A percentile compares a stretch with the other conserved stretches of the same genome.
Evolutionary conservation across 2,797 vertebrate species (phyloP).

Genomic region (Pangasius macronema): DNA sequence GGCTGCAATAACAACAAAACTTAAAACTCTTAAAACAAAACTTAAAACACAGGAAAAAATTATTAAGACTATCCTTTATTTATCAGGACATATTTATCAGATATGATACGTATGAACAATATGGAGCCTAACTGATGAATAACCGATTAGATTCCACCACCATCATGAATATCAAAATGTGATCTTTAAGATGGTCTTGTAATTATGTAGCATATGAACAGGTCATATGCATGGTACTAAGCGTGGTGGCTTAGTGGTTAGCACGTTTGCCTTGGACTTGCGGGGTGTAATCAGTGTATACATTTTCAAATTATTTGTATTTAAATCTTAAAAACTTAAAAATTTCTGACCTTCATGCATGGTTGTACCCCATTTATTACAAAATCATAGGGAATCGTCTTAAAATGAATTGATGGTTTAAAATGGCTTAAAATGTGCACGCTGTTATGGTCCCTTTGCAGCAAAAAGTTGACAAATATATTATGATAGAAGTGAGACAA

Average conservation of each 20-base stretch:
- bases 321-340: neutral
- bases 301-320: neutral
- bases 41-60: neutral
- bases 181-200: neutral
- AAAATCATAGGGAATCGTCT: neutral
- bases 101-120: neutral
- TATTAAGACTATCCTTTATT: neutral
- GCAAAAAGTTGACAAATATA: neutral
- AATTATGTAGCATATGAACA: neutral
- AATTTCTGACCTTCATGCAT: neutral
- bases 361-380: neutral
- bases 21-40: neutral
- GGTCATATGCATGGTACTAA: too few species aligned
- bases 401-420: neutral
- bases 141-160: neutral
- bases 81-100: neutral
- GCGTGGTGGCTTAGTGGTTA: too few species aligned
- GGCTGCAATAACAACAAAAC: constrained; percentile 32
- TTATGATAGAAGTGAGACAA: neutral
- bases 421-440: neutral
- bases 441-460: neutral
- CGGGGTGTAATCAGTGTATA: neutral
- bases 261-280: too few species aligned
- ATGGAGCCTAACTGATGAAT: neutral
- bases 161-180: neutral